A percentile compares a stretch with the other conserved stretches of the same genome.
phyloP scores from a whole-genome alignment of 2,797 vertebrate species.

The Pangasius mekongensis region DNA sequence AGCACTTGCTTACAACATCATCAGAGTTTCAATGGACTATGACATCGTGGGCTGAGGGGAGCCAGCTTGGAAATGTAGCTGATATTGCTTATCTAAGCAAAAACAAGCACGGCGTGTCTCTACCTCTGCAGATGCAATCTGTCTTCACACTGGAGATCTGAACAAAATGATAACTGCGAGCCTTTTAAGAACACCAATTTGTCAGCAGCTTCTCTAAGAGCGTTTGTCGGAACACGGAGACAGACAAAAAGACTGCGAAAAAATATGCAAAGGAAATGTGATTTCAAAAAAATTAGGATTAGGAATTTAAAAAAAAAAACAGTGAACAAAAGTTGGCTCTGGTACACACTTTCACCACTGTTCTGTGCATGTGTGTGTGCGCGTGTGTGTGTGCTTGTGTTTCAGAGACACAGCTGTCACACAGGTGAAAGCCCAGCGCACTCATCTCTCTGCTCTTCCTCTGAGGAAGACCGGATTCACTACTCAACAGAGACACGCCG shows the following conservation, averaged over 20 bases:
- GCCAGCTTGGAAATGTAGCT: not conserved
- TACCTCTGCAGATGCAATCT: not conserved
- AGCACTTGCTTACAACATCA: not conserved
- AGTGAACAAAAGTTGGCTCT: not conserved
- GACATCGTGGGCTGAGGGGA: not conserved
- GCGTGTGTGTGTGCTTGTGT: not conserved
- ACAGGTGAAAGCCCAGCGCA: constrained; percentile 10
- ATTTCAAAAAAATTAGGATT: too few species aligned
- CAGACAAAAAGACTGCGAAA: not conserved
- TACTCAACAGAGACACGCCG: not conserved
- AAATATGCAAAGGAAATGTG: not conserved
- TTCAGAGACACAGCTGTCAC: constrained; percentile 16
- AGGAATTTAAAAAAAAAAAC: not conserved
- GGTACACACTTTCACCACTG: not conserved
- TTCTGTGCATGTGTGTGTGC: not conserved
- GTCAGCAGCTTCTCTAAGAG: not conserved
- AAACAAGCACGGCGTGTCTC: not conserved
- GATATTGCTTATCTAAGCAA: constrained; percentile 21
- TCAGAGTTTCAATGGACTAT: constrained; percentile 3
- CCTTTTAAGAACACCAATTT: not conserved
- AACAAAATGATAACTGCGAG: not conserved
- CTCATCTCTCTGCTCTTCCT: constrained; percentile 6
- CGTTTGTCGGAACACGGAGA: not conserved
- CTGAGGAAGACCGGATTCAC: constrained; percentile 7
- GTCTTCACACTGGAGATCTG: constrained; percentile 12